Evolutionary conservation across 2,797 vertebrate genomes (phyloP).

Genomic region (Xerus rutilus): DNA sequence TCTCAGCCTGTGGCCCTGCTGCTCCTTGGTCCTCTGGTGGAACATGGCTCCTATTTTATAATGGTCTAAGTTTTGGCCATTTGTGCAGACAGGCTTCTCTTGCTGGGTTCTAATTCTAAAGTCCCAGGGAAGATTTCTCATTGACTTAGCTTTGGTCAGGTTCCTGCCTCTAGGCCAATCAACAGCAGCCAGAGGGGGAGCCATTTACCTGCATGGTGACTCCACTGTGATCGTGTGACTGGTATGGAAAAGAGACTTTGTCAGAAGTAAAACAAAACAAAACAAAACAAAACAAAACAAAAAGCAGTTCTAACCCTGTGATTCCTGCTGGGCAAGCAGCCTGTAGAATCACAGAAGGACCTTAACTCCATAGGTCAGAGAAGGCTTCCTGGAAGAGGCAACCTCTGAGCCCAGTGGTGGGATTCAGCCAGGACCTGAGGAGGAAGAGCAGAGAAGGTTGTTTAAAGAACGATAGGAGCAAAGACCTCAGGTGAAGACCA

Average conservation of each 20-base stretch:
- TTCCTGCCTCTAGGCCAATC: background rate
- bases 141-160: background rate
- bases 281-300: background rate
- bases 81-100: background rate
- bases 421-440: background rate
- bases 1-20: background rate
- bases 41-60: accelerated
- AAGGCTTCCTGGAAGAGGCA: slow-evolving; percentile 20
- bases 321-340: background rate
- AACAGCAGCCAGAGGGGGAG: background rate
- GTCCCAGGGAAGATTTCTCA: slow-evolving; percentile 1
- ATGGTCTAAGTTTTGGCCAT: background rate
- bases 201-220: background rate
- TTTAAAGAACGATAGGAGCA: background rate
- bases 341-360: background rate
- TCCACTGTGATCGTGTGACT: background rate
- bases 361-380: background rate
- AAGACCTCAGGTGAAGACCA: background rate
- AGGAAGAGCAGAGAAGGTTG: background rate
- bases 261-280: background rate
- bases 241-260: background rate
- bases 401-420: background rate
- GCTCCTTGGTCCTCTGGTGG: background rate
- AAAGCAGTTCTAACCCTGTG: background rate
- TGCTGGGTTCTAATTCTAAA: background rate